Conservation (phyloP, 2,113 vertebrate species). For the Plecturocebus donacophilus region DNA sequence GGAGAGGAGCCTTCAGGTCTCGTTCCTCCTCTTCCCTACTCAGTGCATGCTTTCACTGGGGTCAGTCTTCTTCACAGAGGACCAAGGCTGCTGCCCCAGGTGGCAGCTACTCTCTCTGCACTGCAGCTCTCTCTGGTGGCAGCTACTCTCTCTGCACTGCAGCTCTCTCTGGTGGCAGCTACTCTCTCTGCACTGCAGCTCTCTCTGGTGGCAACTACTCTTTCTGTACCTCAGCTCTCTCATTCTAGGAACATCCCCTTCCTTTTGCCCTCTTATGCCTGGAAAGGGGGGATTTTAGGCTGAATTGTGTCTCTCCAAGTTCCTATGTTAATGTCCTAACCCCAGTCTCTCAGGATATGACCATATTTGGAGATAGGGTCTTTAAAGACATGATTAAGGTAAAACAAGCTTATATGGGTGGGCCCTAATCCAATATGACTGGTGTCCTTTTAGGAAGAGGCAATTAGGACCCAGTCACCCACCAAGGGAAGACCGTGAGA, state of each 20-base stretch:
- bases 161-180: neutral
- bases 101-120: neutral
- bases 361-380: neutral
- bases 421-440: neutral
- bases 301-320: neutral
- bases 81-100: accelerated
- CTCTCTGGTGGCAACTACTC: neutral
- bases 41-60: neutral
- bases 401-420: neutral
- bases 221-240: neutral
- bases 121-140: neutral
- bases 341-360: neutral
- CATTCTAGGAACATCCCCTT: neutral
- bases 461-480: neutral
- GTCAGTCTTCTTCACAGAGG: no score
- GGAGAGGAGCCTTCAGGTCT: no score
- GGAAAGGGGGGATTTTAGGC: neutral
- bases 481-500: neutral
- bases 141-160: neutral
- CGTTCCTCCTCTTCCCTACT: neutral
- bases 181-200: neutral
- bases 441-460: neutral
- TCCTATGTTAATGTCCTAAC: neutral
- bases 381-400: neutral
- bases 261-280: neutral